Conservation (phyloP, 2,888 invertebrate species). For the Hanleya hanleyi region DNA sequence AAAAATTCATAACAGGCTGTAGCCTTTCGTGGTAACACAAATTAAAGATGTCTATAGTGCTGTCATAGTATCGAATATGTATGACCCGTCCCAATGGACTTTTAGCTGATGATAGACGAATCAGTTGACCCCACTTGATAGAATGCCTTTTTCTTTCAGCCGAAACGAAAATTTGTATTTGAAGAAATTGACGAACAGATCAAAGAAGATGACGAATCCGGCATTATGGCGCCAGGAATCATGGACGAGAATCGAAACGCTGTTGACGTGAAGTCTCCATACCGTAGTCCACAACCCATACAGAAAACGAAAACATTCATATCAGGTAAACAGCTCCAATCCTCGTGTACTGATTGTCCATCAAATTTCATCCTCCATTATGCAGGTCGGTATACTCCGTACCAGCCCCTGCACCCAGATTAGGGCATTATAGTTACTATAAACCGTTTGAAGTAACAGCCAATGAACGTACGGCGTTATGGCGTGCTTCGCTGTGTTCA, state of each 20-base stretch:
- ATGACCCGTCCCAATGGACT: too few species aligned
- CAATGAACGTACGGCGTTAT: too few species aligned
- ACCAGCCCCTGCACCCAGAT: too few species aligned
- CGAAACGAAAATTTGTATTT: slow-evolving; percentile 2
- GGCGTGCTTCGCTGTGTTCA: neutral
- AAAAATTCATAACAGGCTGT: neutral
- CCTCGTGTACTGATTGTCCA: neutral
- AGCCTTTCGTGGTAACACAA: too few species aligned
- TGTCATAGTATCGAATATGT: too few species aligned
- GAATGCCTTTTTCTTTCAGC: neutral
- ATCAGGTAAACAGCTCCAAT: neutral
- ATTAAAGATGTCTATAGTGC: too few species aligned
- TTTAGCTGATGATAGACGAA: too few species aligned
- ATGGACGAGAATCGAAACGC: slow-evolving; percentile 1
- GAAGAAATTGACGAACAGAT: neutral
- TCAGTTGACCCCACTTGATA: too few species aligned
- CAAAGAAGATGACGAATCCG: neutral
- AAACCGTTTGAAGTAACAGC: too few species aligned
- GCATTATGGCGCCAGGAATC: neutral
- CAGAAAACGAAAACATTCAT: slow-evolving; percentile 2
- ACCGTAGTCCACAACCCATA: neutral
- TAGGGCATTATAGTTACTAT: too few species aligned
- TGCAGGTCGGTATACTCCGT: too few species aligned
- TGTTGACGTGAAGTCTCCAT: neutral
- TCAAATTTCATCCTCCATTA: too few species aligned